Evolutionary conservation across 2,113 vertebrate species (phyloP).

Genomic region (Aplodontia rufa): DNA sequence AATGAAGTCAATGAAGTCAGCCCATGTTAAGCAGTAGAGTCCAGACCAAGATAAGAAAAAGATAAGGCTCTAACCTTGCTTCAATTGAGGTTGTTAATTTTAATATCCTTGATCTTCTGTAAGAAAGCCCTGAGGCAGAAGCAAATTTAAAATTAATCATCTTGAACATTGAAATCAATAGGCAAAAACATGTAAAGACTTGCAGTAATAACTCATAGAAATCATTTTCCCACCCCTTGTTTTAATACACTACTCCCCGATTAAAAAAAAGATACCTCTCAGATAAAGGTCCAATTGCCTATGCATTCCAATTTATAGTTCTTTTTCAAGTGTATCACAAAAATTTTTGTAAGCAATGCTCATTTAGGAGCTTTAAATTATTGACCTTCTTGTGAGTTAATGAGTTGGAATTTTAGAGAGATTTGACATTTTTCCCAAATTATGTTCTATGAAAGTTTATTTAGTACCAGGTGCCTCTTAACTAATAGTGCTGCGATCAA

Average conservation of each 20-base stretch:
- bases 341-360: constrained; percentile 72
- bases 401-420: neutral
- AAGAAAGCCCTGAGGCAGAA: constrained; percentile 63
- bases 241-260: constrained; percentile 50
- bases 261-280: constrained; percentile 66
- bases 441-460: neutral
- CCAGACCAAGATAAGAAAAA: constrained; percentile 29
- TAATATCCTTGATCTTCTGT: constrained; percentile 74
- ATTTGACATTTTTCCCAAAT: neutral
- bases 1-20: constrained; percentile 37
- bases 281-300: constrained; percentile 49
- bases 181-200: constrained; percentile 65
- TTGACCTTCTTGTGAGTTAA: neutral
- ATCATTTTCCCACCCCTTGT: constrained; percentile 67
- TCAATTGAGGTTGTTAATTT: constrained; percentile 75
- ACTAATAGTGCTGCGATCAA: neutral
- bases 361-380: constrained; percentile 71
- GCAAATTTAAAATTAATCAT: constrained; percentile 81
- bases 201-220: constrained; percentile 69
- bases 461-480: neutral
- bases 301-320: constrained; percentile 70
- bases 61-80: constrained; percentile 23
- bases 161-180: constrained; percentile 81
- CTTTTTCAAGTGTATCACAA: constrained; percentile 59
- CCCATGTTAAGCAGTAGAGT: neutral